These are phyloP conservation scores for Brienomyrus brachyistius DNA, from an alignment of 2,113 vertebrate species.

Conservation along the genomic window DNA sequence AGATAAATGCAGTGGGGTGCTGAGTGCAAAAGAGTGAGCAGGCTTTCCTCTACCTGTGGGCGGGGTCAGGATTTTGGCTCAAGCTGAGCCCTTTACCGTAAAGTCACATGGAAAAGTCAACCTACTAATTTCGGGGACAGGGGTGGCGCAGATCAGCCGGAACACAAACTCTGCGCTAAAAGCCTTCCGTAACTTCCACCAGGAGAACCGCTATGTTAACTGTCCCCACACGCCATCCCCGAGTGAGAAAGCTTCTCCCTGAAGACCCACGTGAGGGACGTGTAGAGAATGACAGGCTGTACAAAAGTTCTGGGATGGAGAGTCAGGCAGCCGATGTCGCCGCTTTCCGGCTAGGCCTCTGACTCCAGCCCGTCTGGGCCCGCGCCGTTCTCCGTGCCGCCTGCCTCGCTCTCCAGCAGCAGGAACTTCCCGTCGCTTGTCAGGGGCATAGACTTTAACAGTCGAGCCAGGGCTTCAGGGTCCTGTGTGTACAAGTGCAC, in stretches of 20 bases:
- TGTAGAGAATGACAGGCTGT: neutral
- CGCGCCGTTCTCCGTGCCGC: constrained; percentile 49
- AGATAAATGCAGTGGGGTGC: neutral
- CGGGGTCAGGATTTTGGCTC: neutral
- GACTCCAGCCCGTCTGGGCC: constrained; percentile 76
- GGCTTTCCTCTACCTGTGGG: neutral
- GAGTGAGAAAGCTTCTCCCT: neutral
- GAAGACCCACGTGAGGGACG: neutral
- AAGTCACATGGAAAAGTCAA: neutral
- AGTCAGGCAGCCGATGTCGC: neutral
- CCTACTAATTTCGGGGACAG: neutral
- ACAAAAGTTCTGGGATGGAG: neutral
- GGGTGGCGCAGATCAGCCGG: neutral
- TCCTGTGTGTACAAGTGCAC: constrained; percentile 57
- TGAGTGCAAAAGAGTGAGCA: neutral
- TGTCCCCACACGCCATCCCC: neutral
- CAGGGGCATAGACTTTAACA: constrained; percentile 85
- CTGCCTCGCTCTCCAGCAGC: constrained; percentile 68
- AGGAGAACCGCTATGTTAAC: neutral
- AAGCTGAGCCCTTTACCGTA: neutral
- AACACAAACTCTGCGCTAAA: neutral
- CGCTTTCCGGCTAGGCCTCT: constrained; percentile 65
- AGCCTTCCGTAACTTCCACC: neutral
- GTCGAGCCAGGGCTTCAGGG: constrained; percentile 80
- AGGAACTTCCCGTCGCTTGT: constrained; percentile 89